These are phyloP conservation scores for Chironomus riparius DNA, from an alignment of 2,888 invertebrate genomes.

Conservation along the genomic window DNA sequence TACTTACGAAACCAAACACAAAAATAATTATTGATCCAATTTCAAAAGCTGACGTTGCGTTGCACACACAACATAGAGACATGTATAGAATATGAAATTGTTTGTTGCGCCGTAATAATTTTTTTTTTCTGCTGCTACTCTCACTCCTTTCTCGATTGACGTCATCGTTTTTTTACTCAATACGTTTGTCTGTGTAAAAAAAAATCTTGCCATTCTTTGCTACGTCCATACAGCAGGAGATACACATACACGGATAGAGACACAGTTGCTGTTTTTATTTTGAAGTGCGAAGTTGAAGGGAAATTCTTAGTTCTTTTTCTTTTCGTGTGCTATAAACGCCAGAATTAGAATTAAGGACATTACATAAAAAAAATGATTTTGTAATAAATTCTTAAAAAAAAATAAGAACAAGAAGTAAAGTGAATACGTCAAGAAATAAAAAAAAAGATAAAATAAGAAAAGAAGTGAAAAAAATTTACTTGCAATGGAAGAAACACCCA, in stretches of 20 bases:
- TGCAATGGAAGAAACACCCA: conserved; percentile 36
- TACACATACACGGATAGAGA: neutral
- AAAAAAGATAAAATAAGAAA: neutral
- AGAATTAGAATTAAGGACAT: too few relatives aligned
- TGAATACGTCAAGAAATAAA: neutral
- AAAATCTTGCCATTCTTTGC: too few relatives aligned
- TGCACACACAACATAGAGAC: conserved; percentile 8
- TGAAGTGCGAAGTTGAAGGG: conserved; percentile 16
- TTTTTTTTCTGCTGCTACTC: neutral
- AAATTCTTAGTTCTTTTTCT: neutral
- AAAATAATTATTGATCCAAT: conserved; percentile 22
- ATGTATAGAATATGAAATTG: conserved; percentile 21
- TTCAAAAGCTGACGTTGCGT: conserved; percentile 24
- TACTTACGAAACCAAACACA: too few relatives aligned
- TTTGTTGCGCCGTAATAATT: conserved; percentile 23
- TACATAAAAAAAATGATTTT: neutral
- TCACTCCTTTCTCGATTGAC: conserved; percentile 25
- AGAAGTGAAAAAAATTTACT: too few relatives aligned
- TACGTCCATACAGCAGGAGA: too few relatives aligned
- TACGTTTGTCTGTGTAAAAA: too few relatives aligned
- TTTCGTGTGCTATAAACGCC: neutral
- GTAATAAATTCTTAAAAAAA: neutral
- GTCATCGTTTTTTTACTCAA: conserved; percentile 18
- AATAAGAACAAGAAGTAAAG: neutral
- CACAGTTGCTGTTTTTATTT: conserved; percentile 23